phyloP scores from a whole-genome alignment of 2,797 vertebrate genomes.

The Ataeniobius toweri region DNA sequence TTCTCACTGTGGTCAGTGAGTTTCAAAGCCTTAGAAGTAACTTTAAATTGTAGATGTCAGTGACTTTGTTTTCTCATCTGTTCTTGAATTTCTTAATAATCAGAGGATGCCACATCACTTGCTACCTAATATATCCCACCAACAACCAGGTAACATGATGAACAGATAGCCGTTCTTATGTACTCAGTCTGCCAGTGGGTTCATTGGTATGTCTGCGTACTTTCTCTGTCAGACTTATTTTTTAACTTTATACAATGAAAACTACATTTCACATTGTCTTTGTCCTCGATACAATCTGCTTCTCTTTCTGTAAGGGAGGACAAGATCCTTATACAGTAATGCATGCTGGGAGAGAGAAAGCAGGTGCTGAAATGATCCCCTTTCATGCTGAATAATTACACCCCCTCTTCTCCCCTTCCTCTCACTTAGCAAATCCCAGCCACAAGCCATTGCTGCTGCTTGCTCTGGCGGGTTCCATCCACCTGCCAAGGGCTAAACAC shows the following conservation, averaged over 20 bases:
- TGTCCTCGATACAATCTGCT: slow-evolving; percentile 47
- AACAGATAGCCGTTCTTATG: background rate
- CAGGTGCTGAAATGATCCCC: slow-evolving; percentile 89
- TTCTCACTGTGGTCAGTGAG: background rate
- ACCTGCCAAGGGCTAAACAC: slow-evolving; percentile 98
- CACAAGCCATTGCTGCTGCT: slow-evolving; percentile 90
- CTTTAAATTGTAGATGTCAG: background rate
- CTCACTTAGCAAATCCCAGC: slow-evolving; percentile 89
- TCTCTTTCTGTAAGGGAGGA: slow-evolving; percentile 62
- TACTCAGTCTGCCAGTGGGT: background rate
- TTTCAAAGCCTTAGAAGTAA: too few species aligned
- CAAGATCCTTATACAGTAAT: slow-evolving; percentile 78
- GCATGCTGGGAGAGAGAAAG: slow-evolving; percentile 90
- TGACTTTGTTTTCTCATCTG: background rate
- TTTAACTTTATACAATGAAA: slow-evolving; percentile 3
- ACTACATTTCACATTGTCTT: background rate
- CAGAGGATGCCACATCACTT: background rate
- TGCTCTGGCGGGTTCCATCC: slow-evolving; percentile 83
- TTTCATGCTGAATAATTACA: slow-evolving; percentile 98
- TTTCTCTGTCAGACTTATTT: background rate
- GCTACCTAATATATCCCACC: background rate
- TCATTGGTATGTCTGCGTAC: background rate
- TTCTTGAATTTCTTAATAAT: background rate
- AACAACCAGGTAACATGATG: background rate
- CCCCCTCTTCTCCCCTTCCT: slow-evolving; percentile 74